Evolutionary conservation across 1,140 invertebrate species (phyloP), one percentile per base, ranked within the genome.

Genomic region (Aphaenogaster floridana): DNA sequence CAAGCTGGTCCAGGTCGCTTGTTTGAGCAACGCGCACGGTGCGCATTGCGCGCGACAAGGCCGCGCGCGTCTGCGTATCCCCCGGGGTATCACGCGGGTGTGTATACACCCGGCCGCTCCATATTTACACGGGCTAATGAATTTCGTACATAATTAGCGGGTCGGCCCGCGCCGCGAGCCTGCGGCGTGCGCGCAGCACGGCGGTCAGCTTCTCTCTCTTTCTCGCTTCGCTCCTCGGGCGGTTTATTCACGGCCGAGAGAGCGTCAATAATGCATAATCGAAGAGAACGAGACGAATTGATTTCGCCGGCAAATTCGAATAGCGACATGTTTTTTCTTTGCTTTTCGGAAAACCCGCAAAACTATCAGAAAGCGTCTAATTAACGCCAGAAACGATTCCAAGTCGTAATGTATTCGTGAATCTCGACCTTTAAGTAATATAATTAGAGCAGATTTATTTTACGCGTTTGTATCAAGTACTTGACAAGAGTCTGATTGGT

Each of bases 121-220:
- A 90, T 92, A 92, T 92, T 92, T 92, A 91, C 89, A 91, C 79
- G 79, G 79, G 88, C 92, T 93, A 94, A 94, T 95, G 93, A 94
- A 94, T 93, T 93, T 94, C 80, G 91, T 89, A 94, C 87, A 92
- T 91, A 93, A 93, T 92, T 92, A 91, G 83, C 54, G 64, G 50
- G 52, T 52, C 48, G 13, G 64, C 50, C 69, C 68, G 80, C 68
- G 80, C 69, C 54, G 52, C 69, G 57, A 61, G 80, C 54, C 69
- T 84, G 34, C 3, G 54, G 69, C 69, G 54, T 59, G 80, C 80
- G 69, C 80, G 80, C 80, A 59, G 80, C 80, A 59, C 8, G 21
- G 50, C 64, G 21, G 28, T 21, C 36, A 15, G 6, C 59, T 9
- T 66, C 48, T 17, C 45, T 13, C 21, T 63, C 42, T 28, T 28